phyloP scores from a whole-genome alignment of 2,113 vertebrate genomes.

The Rhadina sibilatrix region DNA sequence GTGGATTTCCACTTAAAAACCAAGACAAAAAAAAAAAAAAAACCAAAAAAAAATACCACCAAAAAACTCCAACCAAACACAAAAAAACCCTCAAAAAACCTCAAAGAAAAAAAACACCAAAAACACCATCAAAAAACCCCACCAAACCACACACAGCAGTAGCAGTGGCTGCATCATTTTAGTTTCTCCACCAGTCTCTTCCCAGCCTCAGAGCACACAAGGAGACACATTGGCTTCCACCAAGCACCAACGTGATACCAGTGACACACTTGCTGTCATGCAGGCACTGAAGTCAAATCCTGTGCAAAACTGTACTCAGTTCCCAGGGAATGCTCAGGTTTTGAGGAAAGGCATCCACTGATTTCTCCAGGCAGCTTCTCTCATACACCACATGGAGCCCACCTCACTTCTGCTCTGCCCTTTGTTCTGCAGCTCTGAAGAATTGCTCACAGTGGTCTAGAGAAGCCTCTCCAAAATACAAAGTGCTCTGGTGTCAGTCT shows the following conservation, averaged over 20 bases:
- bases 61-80: no score
- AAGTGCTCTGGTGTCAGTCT: neutral
- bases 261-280: neutral
- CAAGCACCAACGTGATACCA: accelerated
- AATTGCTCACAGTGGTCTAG: accelerated
- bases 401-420: neutral
- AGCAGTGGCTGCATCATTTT: neutral
- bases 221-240: neutral
- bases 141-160: neutral
- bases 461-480: neutral
- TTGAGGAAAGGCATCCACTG: neutral
- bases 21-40: neutral
- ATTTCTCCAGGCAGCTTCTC: neutral
- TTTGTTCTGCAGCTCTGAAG: neutral
- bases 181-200: no score
- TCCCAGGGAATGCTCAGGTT: neutral
- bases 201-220: neutral
- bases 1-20: neutral
- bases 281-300: neutral
- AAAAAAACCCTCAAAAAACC: no score
- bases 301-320: neutral
- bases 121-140: neutral
- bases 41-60: no score
- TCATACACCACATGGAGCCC: neutral
- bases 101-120: no score